Evolutionary conservation across 2,888 invertebrate species (phyloP).

Genomic region (Apocheima hispidaria): DNA sequence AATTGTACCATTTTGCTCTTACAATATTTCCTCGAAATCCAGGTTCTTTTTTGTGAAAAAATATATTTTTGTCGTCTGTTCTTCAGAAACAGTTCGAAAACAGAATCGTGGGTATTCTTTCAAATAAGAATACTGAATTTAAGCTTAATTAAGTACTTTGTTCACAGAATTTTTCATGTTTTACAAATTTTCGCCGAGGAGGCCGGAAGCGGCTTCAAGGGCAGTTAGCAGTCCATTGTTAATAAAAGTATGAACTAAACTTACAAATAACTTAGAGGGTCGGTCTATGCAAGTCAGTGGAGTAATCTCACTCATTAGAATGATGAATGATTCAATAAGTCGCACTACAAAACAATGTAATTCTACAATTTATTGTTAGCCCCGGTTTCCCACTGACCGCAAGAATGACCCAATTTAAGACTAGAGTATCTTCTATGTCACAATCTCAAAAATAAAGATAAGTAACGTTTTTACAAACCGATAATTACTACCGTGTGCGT

Average conservation of each 20-base stretch:
- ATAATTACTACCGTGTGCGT: slow-evolving; percentile 30
- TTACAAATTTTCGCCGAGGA: slow-evolving; percentile 50
- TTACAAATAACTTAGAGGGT: slow-evolving; percentile 63
- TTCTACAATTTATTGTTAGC: slow-evolving; percentile 16
- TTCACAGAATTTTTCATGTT: slow-evolving; percentile 39
- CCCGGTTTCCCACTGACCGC: slow-evolving; percentile 25
- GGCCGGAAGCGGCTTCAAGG: slow-evolving; percentile 64
- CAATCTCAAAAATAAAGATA: slow-evolving; percentile 51
- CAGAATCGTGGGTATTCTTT: slow-evolving; percentile 51
- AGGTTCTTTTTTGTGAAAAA: slow-evolving; percentile 54
- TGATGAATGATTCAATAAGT: not conserved
- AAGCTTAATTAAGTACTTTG: slow-evolving; percentile 78
- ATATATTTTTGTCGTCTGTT: slow-evolving; percentile 52
- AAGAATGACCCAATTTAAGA: slow-evolving; percentile 48
- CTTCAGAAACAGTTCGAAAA: slow-evolving; percentile 44
- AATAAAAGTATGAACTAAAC: slow-evolving; percentile 53
- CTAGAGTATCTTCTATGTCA: slow-evolving; percentile 53
- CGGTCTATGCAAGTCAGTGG: slow-evolving; percentile 49
- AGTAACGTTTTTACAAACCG: slow-evolving; percentile 29
- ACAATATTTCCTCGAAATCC: slow-evolving; percentile 47
- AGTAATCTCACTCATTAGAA: slow-evolving; percentile 43
- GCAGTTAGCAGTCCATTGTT: slow-evolving; percentile 62
- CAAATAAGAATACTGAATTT: slow-evolving; percentile 48
- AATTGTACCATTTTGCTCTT: slow-evolving; percentile 66
- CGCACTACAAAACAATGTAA: slow-evolving; percentile 9